Percentiles rank a stretch among this genome's conserved stretches.
These are phyloP conservation scores for Lasioglossum calceatum DNA, from an alignment of 2,888 invertebrate species.

Conservation along the genomic window DNA sequence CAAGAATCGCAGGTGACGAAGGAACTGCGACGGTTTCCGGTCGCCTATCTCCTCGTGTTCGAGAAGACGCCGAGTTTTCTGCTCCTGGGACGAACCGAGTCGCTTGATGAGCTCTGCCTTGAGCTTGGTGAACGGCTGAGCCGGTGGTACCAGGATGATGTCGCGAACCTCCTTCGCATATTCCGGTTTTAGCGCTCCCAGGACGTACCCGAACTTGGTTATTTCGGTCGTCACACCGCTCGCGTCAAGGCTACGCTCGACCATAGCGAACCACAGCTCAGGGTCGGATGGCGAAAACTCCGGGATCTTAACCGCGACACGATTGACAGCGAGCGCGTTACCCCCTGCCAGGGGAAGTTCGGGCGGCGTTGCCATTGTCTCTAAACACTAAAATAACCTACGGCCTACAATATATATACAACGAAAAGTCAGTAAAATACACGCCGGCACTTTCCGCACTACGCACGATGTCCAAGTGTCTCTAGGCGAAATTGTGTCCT, in stretches of 20 bases:
- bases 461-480: no score
- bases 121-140: background rate
- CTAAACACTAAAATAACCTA: no score
- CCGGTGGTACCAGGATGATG: background rate
- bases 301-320: background rate
- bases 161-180: conserved; percentile 1
- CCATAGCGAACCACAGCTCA: conserved; percentile 8
- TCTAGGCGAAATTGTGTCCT: no score
- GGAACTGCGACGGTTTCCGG: background rate
- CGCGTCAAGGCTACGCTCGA: background rate
- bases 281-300: conserved; percentile 1
- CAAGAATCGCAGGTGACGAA: background rate
- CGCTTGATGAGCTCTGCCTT: no score
- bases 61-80: no score
- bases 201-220: background rate
- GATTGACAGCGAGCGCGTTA: background rate
- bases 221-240: no score
- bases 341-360: no score
- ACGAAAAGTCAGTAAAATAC: no score
- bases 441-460: no score
- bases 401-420: no score
- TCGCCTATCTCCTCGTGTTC: conserved; percentile 1
- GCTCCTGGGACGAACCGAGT: no score
- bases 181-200: background rate
- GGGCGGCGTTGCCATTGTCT: no score